Percentiles rank a stretch among this genome's conserved stretches.
Conservation (phyloP, 53 echinoderm and acorn worm genomes). For the Paelopatides confundens region DNA sequence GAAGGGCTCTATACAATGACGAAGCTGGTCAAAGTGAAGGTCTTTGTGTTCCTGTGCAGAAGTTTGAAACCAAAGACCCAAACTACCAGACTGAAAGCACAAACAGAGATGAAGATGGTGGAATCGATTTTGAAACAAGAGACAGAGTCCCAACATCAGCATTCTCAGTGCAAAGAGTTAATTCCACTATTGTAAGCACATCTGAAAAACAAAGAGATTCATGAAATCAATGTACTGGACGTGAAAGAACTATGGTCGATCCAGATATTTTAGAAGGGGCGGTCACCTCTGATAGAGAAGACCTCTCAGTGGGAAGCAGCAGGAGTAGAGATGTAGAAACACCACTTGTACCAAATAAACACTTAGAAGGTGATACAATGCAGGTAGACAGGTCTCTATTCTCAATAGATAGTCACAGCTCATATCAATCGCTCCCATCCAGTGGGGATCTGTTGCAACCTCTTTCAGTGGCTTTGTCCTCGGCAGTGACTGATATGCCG, state of each 20-base stretch:
- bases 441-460: neutral
- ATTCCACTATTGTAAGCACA: too few species aligned
- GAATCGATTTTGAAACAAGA: neutral
- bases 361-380: neutral
- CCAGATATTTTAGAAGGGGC: neutral
- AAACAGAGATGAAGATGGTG: neutral
- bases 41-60: neutral
- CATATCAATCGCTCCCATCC: slow-evolving; percentile 9
- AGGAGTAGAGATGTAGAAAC: neutral
- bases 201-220: neutral
- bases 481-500: neutral
- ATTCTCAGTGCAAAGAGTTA: neutral
- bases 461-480: neutral
- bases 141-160: neutral
- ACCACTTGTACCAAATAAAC: neutral
- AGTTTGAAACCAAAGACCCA: neutral
- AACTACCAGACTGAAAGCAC: neutral
- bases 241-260: neutral
- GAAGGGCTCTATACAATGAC: neutral
- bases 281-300: neutral
- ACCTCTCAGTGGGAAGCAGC: neutral
- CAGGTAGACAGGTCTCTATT: neutral
- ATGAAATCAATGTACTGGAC: neutral
- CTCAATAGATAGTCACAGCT: slow-evolving; percentile 7
- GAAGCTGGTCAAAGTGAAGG: neutral